Evolutionary conservation across 1,140 invertebrate species (phyloP).

Genomic region (Octopus bimaculoides): DNA sequence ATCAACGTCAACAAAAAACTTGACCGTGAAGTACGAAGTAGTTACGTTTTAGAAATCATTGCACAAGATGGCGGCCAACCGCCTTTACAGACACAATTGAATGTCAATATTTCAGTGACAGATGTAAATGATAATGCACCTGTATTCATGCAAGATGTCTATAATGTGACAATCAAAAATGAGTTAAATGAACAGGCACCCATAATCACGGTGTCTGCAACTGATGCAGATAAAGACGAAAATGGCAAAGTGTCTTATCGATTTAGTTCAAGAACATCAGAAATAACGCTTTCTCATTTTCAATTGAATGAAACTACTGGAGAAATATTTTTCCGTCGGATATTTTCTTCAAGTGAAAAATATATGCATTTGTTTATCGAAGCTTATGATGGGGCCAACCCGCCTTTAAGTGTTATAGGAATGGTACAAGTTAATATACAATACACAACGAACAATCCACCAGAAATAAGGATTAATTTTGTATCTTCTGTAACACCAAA

Average conservation of each 20-base stretch:
- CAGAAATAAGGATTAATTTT: no score
- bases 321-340: conserved; percentile 19
- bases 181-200: no score
- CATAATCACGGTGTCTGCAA: conserved; percentile 72
- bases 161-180: no score
- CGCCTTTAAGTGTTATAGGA: no score
- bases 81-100: no score
- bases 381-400: background rate
- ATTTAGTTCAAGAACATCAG: conserved; percentile 35
- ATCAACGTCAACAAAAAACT: conserved; percentile 56
- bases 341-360: background rate
- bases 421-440: no score
- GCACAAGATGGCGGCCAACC: no score
- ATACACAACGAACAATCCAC: no score
- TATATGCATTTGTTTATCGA: conserved; percentile 56
- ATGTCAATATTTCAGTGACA: no score
- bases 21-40: conserved; percentile 58
- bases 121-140: no score
- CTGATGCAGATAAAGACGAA: conserved; percentile 21
- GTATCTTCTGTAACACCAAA: conserved; percentile 6
- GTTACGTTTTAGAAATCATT: no score
- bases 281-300: conserved; percentile 14
- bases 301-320: conserved; percentile 16
- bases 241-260: conserved; percentile 62
- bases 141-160: no score